Evolutionary conservation across 2,113 vertebrate genomes (phyloP), one percentile per base, ranked within the genome.

Genomic region (Zosterops japonicus): DNA sequence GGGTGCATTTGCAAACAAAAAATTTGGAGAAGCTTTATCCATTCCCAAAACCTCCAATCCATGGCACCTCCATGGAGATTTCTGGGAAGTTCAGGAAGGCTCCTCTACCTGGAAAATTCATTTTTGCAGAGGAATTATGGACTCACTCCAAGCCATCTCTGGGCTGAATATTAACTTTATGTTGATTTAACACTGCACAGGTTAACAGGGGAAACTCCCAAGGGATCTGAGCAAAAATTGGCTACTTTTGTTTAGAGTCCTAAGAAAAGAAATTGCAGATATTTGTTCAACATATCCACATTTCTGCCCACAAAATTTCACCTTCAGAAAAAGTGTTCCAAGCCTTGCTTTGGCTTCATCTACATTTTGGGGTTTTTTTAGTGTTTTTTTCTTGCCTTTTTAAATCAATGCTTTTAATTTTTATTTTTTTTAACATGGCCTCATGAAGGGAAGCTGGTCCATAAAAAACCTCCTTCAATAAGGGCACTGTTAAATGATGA

Each of bases 171-270:
- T 97, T 94, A 96, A 96, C 67, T 87, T 91, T 28, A 84, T 68
- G 60, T 93, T 80, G 47, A 91, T 95, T 91, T 94, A 94, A 95
- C 59, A 95, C 59, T 27, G 92, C 68, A 75, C 90, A 97, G 95
- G 90, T 94, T 95, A 97, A 94, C 4, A 31, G 28, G 85, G 91
- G 82, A 91, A 98, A 97, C 76, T 95, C 97, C 94, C 95, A 5
- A 19, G 55, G 93, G 97, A 95, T 55, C 49, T 36, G 63, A 85
- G 82, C 4, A 68, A 91, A 95, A 92, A 46, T 31, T 23, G 67
- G 70, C 71, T 90, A 46, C 70, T 91, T 93, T 95, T 83, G 60
- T 92, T 96, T 55, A 78, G 83, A 41, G 53, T 94, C 92, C 90
- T 67, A 47, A 82, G 88, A 90, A 80, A 90, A 96, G 84, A 86